Evolutionary conservation across 2,797 vertebrate species (phyloP), one percentile per base, ranked within the genome.

Genomic region (Pteropus rufus): DNA sequence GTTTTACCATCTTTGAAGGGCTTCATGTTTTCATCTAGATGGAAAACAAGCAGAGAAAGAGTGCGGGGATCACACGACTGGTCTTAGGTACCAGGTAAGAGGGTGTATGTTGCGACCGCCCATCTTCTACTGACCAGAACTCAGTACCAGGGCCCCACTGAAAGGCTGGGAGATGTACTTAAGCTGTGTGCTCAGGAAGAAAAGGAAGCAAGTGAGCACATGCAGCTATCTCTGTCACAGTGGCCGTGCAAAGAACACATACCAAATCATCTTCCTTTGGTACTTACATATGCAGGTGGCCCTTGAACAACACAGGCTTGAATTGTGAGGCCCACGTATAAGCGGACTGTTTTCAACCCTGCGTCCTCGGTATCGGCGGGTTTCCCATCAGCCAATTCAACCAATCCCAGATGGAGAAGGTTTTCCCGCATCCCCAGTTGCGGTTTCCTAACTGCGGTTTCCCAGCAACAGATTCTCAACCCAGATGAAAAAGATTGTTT

Each of bases 291-390:
- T n/a, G 52, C 21, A 26, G 31, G 10, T 67, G 41, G 18, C 81
- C 5, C 3, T 52, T 26, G 29, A 83, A 24, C 49, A 36, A 18
- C n/a, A 34, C 36, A n/a, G 44, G 31, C 26, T 83, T 65, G 62
- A 49, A 12, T 23, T 52, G 44, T 1, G 11, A 8, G 23, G n/a
- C n/a, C 31, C 81, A 65, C 2, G 31, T 34, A 24, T 1, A 46
- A 31, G 44, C 21, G 14, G 41, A 11, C 49, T 16, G 46, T 65
- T 67, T 36, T 6, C n/a, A 83, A 7, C 49, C 18, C 80, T 10
- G 1, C 44, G 21, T 31, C 31, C 21, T 49, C 3, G 1, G 31
- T 65, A 52, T 49, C 21, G 0, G 3, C 2, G 10, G 24, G 10
- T 80, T 77, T 60, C n/a, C 29, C 36, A 60, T 29, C 62, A 14